phyloP scores from a whole-genome alignment of 2,113 vertebrate genomes.

The Scartelaos histophorus region DNA sequence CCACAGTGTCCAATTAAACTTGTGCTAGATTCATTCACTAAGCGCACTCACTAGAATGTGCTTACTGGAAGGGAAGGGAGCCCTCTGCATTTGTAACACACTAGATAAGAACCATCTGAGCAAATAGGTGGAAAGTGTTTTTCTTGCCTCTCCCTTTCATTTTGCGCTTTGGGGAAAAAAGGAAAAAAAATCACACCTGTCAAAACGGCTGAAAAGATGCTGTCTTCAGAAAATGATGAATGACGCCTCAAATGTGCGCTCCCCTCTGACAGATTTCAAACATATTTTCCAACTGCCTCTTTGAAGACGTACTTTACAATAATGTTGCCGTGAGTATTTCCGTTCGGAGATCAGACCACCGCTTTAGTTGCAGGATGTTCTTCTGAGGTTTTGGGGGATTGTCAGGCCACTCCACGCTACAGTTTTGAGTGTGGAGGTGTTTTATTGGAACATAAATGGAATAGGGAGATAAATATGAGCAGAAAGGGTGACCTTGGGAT shows the following conservation, averaged over 20 bases:
- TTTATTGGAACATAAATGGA: conserved; percentile 14
- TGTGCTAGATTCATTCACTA: background rate
- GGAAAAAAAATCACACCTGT: conserved; percentile 16
- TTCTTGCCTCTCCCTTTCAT: conserved; percentile 20
- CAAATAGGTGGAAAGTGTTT: background rate
- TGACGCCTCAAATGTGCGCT: conserved; percentile 32
- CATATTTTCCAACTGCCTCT: conserved; percentile 22
- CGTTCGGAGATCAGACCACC: conserved; percentile 16
- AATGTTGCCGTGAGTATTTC: background rate
- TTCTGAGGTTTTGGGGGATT: background rate
- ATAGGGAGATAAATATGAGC: conserved; percentile 12
- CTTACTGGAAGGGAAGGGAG: conserved; percentile 20
- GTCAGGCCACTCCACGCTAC: background rate
- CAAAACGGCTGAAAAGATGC: conserved; percentile 32
- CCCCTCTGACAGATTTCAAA: conserved; percentile 34
- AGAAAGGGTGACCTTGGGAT: conserved; percentile 14
- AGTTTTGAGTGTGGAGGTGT: conserved; percentile 9
- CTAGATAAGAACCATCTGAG: conserved; percentile 19
- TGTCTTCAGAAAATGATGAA: conserved; percentile 29
- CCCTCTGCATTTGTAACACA: conserved; percentile 32
- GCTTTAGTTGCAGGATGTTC: background rate
- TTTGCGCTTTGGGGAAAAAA: conserved; percentile 3
- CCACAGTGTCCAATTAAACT: background rate
- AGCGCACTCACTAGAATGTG: background rate
- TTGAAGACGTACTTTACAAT: conserved; percentile 20